Percentiles rank a stretch among this genome's conserved stretches.
Evolutionary conservation across 2,797 vertebrate genomes (phyloP).

Genomic region (Heliangelus exortis): DNA sequence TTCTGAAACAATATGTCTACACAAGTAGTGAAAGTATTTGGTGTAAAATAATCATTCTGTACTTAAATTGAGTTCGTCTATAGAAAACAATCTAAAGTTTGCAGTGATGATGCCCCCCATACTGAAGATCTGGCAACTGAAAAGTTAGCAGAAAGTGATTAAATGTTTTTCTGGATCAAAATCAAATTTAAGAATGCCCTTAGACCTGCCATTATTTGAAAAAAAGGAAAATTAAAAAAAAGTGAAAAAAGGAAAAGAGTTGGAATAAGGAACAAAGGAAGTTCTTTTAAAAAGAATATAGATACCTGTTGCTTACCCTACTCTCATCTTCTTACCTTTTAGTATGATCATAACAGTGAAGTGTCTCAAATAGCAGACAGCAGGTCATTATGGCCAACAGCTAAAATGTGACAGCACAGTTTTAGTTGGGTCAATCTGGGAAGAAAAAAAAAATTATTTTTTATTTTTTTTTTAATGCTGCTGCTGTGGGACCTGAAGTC

Average conservation of each 20-base stretch:
- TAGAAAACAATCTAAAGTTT: not conserved
- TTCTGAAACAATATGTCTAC: not conserved
- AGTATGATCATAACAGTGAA: constrained; percentile 18
- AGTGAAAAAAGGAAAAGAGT: not conserved
- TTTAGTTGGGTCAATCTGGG: not conserved
- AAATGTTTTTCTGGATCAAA: constrained; percentile 36
- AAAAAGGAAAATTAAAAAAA: not conserved
- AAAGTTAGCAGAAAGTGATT: not conserved
- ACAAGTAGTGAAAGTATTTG: not conserved
- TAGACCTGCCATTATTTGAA: not conserved
- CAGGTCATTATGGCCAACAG: not conserved
- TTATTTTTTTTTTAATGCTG: not conserved
- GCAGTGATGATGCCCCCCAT: not conserved
- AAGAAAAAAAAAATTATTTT: not conserved
- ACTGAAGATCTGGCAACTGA: not conserved
- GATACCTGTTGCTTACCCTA: not conserved
- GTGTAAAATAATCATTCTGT: not conserved
- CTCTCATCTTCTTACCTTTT: not conserved
- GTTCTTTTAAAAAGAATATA: constrained; percentile 38
- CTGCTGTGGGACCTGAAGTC: not conserved
- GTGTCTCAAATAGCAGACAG: not conserved
- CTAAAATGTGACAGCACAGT: constrained; percentile 11
- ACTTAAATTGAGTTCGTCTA: not conserved
- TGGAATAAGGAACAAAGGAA: constrained; percentile 23
- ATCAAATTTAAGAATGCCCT: constrained; percentile 7